Evolutionary conservation across 2,797 vertebrate species (phyloP), one percentile per base, ranked within the genome.

Genomic region (Peromyscus attwateri): DNA sequence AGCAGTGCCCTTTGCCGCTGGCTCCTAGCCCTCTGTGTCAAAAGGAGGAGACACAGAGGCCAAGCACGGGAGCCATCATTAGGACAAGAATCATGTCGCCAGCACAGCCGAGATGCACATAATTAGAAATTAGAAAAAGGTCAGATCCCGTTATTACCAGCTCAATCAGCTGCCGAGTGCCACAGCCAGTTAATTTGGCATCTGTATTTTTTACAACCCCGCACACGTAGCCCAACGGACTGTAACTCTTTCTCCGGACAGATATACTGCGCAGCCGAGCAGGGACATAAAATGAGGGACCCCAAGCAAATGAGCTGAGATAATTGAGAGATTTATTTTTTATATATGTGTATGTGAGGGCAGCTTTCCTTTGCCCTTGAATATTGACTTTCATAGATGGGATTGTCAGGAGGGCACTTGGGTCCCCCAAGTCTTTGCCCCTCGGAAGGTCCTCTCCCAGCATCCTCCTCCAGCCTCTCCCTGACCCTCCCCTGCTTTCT

Each of bases 171-270:
- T 98, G 99, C 99, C 98, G 98, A 99, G 99, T 99, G 99, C 99
- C 99, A 99, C 99, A 99, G 99, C 99, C 99, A 99, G 99, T 99
- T 99, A 99, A 99, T 99, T 99, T 99, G 99, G 99, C 99, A 99
- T 99, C 99, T 99, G 99, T 99, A 99, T 99, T 99, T 99, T 99
- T 99, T 99, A 99, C 99, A 99, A 99, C 99, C 99, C 99, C 94
- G 98, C 84, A 98, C 99, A 99, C 98, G 98, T 99, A 97, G 98
- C 97, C 98, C 98, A 23, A 97, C 97, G 98, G 99, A 99, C 99
- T 99, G 99, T 99, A 99, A 99, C 99, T 99, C 99, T 99, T 99
- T 99, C 98, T 98, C 98, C 62, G 99, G 99, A 99, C 99, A 99
- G 99, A 99, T 99, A 99, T 99, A 99, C 99, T 98, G 97, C 93